Percentiles rank a stretch among this genome's conserved stretches.
Conservation (phyloP, 2,888 invertebrate genomes). For the Stenotaenia linearis region DNA sequence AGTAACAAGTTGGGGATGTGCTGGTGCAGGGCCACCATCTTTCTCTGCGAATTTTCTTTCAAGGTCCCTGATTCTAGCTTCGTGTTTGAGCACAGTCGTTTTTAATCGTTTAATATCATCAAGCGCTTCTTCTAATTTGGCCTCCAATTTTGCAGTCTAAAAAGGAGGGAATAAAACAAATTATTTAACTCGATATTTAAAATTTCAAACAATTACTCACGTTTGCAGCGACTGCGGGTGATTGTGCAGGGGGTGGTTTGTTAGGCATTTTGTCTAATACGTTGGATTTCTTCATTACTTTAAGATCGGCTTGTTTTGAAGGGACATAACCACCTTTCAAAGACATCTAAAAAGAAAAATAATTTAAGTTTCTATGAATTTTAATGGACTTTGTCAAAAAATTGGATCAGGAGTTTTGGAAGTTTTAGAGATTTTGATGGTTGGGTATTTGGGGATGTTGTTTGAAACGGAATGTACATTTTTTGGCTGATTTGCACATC, state of each 20-base stretch:
- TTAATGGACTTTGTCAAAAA: not conserved
- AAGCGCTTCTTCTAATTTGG: conserved; percentile 67
- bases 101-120: conserved; percentile 88
- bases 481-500: too few species aligned
- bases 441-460: too few species aligned
- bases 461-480: too few species aligned
- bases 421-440: too few species aligned
- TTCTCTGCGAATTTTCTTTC: conserved; percentile 53
- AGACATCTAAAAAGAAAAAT: conserved; percentile 56
- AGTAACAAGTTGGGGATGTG: conserved; percentile 8
- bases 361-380: not conserved
- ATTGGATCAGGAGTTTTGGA: too few species aligned
- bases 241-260: conserved; percentile 40
- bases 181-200: too few species aligned
- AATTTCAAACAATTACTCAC: conserved; percentile 31
- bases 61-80: conserved; percentile 73
- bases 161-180: conserved; percentile 35
- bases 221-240: conserved; percentile 38
- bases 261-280: conserved; percentile 64
- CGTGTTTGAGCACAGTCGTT: conserved; percentile 90
- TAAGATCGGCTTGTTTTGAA: conserved; percentile 57
- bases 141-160: conserved; percentile 62
- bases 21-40: conserved; percentile 24
- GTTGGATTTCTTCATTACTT: conserved; percentile 72
- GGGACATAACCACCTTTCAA: conserved; percentile 55